Base-by-base conservation (phyloP, 2,113 vertebrate species). In the Silurus glanis region DNA sequence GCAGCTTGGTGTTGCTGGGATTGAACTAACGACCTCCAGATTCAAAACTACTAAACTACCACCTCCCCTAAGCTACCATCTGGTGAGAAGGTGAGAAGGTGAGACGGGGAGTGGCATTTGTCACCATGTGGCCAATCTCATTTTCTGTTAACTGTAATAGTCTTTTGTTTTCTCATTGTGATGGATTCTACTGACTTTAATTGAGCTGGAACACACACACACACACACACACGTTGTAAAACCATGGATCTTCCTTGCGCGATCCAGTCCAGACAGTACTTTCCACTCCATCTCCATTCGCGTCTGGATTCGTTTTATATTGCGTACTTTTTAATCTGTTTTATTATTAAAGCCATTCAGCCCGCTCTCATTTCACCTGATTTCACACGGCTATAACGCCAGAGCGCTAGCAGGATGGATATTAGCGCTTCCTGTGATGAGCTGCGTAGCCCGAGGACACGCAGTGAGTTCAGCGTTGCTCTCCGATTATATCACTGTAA, bases 121-220 rank as follows among this genome's bases (percentile, higher is more conserved):
- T 94, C 93, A 94, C 91, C 89, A 89, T 83, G 88, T 89, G 85
- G 88, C 89, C 91, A 89, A 91, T 93, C 94, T 94, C 92, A 94
- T 95, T 95, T 95, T 93, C 94, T 95, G 93, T 94, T 94, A 92
- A 92, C 93, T 93, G 92, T 93, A 94, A 94, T 93, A 88, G 86
- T 53, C 74, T 79, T 76, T 85, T 82, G 62, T 86, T 82, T 84
- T 83, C 90, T 91, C 89, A 75, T 16, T 91, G 92, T 94, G 92
- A 95, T 95, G 92, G 94, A 95, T 95, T 94, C 94, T 90, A 84
- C 87, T 89, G 59, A 51, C 92, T 95, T 94, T 94, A 95, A 95
- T 94, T 95, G 94, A 82, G 64, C 85, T 21, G 58, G 71, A 75
- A 83, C 61, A 19, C 83, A 56, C 51, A 55, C 23, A 25, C 45